Conservation (phyloP, 2,888 invertebrate genomes). For the Catonia carolina region DNA sequence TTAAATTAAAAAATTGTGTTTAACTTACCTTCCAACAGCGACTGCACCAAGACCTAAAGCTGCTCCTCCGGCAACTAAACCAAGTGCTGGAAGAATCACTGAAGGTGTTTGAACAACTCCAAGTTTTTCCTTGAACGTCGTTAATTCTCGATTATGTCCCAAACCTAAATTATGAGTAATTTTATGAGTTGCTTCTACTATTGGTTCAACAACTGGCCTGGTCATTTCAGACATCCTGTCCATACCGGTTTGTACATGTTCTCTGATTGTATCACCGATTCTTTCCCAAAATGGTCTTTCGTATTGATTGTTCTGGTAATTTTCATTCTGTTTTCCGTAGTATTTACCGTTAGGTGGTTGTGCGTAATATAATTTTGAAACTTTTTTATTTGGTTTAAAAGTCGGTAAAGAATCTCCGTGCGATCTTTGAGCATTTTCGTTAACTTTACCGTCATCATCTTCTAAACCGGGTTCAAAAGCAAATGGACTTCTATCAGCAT, state of each 20-base stretch:
- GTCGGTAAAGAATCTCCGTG: slow-evolving; percentile 24
- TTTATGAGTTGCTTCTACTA: slow-evolving; percentile 72
- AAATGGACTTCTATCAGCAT: slow-evolving; percentile 54
- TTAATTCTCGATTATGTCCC: slow-evolving; percentile 24
- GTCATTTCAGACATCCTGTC: slow-evolving; percentile 61
- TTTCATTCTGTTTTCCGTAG: slow-evolving; percentile 41
- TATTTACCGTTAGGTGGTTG: slow-evolving; percentile 25
- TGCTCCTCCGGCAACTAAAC: slow-evolving; percentile 74
- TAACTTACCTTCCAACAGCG: slow-evolving; percentile 59
- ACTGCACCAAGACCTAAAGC: slow-evolving; percentile 75
- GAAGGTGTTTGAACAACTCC: slow-evolving; percentile 51
- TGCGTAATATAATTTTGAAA: slow-evolving; percentile 28
- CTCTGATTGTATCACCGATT: slow-evolving; percentile 60
- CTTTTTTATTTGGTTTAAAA: slow-evolving; percentile 31
- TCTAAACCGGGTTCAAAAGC: slow-evolving; percentile 42
- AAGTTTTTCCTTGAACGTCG: slow-evolving; percentile 54
- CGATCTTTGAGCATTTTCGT: slow-evolving; percentile 30
- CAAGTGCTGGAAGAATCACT: slow-evolving; percentile 66
- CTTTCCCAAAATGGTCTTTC: slow-evolving; percentile 61
- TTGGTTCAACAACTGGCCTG: slow-evolving; percentile 61
- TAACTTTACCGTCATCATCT: slow-evolving; percentile 33
- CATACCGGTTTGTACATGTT: slow-evolving; percentile 61
- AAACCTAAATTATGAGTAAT: slow-evolving; percentile 60
- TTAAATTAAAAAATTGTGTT: too few species aligned
- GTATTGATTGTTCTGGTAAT: slow-evolving; percentile 37